A percentile compares a stretch with the other conserved stretches of the same genome.
phyloP scores from a whole-genome alignment of 2,888 invertebrate species.

The Drosophila rubida region DNA sequence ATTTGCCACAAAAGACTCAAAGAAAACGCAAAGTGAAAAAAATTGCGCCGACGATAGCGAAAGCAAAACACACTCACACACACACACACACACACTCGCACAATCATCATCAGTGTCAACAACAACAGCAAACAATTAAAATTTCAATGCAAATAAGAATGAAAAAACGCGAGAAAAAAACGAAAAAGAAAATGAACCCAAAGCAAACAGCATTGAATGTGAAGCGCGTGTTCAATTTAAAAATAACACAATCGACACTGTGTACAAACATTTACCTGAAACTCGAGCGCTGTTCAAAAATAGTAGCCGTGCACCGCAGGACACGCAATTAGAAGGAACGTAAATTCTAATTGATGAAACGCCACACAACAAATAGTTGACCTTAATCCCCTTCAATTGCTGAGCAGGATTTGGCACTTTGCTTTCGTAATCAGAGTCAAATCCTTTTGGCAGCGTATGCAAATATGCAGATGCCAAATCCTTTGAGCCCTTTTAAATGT shows the following conservation, averaged over 20 bases:
- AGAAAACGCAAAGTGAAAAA: slow-evolving; percentile 14
- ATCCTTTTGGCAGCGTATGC: slow-evolving; percentile 28
- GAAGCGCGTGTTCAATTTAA: slow-evolving; percentile 35
- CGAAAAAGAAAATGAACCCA: slow-evolving; percentile 32
- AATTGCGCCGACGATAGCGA: background rate
- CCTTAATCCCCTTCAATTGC: slow-evolving; percentile 1
- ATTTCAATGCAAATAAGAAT: slow-evolving; percentile 50
- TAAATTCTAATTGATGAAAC: slow-evolving; percentile 6
- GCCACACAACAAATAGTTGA: slow-evolving; percentile 5
- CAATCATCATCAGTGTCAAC: slow-evolving; percentile 52
- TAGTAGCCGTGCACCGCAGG: background rate
- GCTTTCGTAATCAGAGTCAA: slow-evolving; percentile 24
- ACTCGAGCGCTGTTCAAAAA: slow-evolving; percentile 28
- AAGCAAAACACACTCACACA: slow-evolving; percentile 13
- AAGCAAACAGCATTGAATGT: slow-evolving; percentile 12
- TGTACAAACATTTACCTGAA: slow-evolving; percentile 56
- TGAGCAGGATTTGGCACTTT: slow-evolving; percentile 4
- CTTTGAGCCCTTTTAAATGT: slow-evolving; percentile 63
- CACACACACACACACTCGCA: slow-evolving; percentile 1
- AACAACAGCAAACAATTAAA: slow-evolving; percentile 62
- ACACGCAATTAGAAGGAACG: slow-evolving; percentile 6
- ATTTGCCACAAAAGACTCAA: slow-evolving; percentile 48
- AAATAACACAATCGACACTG: slow-evolving; percentile 50
- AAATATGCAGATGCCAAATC: slow-evolving; percentile 42
- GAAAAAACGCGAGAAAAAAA: background rate